Percentiles rank a stretch among this genome's conserved stretches.
Conservation (phyloP, 2,113 vertebrate species). For the Progne subis region DNA sequence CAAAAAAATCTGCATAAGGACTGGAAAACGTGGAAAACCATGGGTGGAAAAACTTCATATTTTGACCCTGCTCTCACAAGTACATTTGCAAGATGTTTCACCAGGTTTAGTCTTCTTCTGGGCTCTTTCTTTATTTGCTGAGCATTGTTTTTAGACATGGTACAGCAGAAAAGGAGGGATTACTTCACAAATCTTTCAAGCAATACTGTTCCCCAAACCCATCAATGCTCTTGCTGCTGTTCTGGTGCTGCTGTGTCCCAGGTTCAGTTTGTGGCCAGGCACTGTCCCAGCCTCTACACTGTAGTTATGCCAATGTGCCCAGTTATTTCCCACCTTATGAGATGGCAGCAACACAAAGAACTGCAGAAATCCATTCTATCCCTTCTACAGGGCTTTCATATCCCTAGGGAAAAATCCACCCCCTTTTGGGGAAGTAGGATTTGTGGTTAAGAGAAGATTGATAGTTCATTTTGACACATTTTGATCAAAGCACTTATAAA, state of each 20-base stretch:
- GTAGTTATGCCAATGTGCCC: fast-evolving
- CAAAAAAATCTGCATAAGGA: not conserved
- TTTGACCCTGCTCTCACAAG: not conserved
- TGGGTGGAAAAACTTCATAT: not conserved
- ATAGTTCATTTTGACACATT: not conserved
- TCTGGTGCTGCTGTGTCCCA: not conserved
- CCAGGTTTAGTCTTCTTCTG: not conserved
- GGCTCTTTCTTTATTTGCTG: not conserved
- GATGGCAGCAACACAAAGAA: not conserved
- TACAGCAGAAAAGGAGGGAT: not conserved
- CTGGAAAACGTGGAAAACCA: not conserved
- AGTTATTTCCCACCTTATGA: not conserved
- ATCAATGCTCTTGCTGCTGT: not conserved
- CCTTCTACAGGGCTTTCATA: not conserved
- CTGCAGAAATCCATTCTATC: not conserved
- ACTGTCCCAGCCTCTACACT: not conserved
- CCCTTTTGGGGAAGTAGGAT: not conserved
- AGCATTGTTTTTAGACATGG: not conserved
- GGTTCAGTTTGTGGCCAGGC: not conserved
- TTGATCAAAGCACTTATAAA: slow-evolving; percentile 27
- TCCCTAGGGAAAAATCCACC: not conserved
- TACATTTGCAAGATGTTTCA: not conserved
- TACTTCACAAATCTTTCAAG: not conserved
- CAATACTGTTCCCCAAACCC: not conserved
- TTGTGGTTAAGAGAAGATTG: not conserved